phyloP scores from a whole-genome alignment of 2,797 vertebrate genomes.

The Cirrhinus mrigala region DNA sequence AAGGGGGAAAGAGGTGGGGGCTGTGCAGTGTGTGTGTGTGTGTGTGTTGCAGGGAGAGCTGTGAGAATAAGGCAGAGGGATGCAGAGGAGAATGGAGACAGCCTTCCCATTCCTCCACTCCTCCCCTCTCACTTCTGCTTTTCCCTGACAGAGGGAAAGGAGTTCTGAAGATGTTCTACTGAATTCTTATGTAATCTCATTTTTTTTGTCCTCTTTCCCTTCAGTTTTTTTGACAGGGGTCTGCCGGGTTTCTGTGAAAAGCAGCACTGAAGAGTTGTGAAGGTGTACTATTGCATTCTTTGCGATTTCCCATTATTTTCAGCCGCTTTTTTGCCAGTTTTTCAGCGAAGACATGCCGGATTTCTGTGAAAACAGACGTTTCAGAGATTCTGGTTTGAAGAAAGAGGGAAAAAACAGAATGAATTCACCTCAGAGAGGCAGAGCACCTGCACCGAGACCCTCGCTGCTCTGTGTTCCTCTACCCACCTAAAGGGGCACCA shows the following conservation, averaged over 20 bases:
- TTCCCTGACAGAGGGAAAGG: slow-evolving; percentile 38
- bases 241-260: slow-evolving; percentile 43
- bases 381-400: slow-evolving; percentile 35
- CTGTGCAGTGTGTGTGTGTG: slow-evolving; percentile 55
- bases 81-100: slow-evolving; percentile 66
- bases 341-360: slow-evolving; percentile 41
- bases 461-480: slow-evolving; percentile 56
- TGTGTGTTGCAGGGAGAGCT: slow-evolving; percentile 74
- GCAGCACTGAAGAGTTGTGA: slow-evolving; percentile 40
- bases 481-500: slow-evolving; percentile 67
- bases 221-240: slow-evolving; percentile 45
- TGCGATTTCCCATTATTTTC: neutral
- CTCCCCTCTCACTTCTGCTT: slow-evolving; percentile 46
- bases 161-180: slow-evolving; percentile 48
- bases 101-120: slow-evolving; percentile 56
- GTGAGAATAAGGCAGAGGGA: slow-evolving; percentile 65
- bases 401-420: slow-evolving; percentile 59
- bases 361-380: slow-evolving; percentile 44
- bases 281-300: slow-evolving; percentile 45
- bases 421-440: slow-evolving; percentile 70
- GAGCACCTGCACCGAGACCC: slow-evolving; percentile 76
- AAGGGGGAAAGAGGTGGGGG: slow-evolving; percentile 62
- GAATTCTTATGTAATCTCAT: slow-evolving; percentile 48
- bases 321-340: neutral
- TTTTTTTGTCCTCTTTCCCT: slow-evolving; percentile 19